A percentile compares a stretch with the other conserved stretches of the same genome.
Evolutionary conservation across 2,797 vertebrate genomes (phyloP).

Genomic region (Myotis myotis): DNA sequence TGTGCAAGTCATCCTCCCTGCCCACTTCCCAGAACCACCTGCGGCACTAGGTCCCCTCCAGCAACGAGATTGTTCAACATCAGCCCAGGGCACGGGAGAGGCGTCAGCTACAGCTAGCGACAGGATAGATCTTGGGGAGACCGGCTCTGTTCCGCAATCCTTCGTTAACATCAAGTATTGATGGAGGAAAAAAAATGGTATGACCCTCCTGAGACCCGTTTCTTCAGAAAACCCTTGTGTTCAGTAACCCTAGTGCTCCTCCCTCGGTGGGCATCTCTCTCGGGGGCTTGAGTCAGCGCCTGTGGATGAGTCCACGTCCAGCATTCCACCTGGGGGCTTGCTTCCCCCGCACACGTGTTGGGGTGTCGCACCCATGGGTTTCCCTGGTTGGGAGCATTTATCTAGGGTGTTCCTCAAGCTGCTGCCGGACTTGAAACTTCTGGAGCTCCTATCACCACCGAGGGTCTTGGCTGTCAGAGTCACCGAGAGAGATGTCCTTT

Average conservation of each 20-base stretch:
- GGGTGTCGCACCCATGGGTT: background rate
- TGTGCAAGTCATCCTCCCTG: slow-evolving; percentile 82
- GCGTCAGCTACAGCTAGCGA: background rate
- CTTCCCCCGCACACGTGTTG: background rate
- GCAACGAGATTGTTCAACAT: background rate
- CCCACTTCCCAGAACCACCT: slow-evolving; percentile 77
- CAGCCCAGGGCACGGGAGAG: background rate
- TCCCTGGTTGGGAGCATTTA: background rate
- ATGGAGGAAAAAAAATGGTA: background rate
- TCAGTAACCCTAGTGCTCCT: background rate
- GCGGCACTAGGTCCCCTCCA: slow-evolving; percentile 39
- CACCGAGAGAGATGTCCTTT: background rate
- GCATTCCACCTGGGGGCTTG: background rate
- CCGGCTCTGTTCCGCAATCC: background rate
- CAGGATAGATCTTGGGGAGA: slow-evolving; percentile 6
- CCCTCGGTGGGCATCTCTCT: fast-evolving
- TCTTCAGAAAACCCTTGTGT: background rate
- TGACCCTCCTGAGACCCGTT: background rate
- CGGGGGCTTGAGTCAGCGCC: background rate
- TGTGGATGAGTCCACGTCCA: background rate
- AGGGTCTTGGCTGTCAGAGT: background rate
- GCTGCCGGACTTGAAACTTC: background rate
- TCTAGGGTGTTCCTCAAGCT: background rate
- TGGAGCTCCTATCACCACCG: background rate
- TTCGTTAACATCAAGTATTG: slow-evolving; percentile 43